Evolutionary conservation across 2,113 vertebrate genomes (phyloP).

Genomic region (Myxocyprinus asiaticus): DNA sequence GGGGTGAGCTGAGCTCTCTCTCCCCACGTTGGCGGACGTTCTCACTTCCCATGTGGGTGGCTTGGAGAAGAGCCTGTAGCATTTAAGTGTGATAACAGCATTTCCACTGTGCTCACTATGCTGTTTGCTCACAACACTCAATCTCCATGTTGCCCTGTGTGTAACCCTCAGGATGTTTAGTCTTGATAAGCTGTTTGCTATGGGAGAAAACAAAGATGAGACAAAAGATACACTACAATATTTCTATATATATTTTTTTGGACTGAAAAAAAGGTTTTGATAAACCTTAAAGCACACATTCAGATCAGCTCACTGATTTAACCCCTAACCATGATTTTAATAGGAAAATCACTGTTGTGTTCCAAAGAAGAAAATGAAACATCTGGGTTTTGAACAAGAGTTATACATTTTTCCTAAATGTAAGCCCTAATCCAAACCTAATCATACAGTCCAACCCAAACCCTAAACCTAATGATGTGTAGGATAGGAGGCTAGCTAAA

Average conservation of each 20-base stretch:
- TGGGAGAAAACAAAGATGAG: slow-evolving; percentile 7
- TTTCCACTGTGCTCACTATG: neutral
- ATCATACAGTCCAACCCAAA: too few relatives aligned
- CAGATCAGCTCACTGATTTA: neutral
- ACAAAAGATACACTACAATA: slow-evolving; percentile 27
- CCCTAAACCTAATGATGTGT: too few relatives aligned
- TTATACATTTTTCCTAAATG: too few relatives aligned
- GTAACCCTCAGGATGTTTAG: slow-evolving; percentile 31
- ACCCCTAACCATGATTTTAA: too few relatives aligned
- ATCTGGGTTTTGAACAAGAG: too few relatives aligned
- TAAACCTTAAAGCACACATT: too few relatives aligned
- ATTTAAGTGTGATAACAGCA: slow-evolving; percentile 34
- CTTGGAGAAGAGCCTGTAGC: slow-evolving; percentile 41
- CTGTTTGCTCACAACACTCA: slow-evolving; percentile 33
- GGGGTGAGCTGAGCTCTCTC: neutral
- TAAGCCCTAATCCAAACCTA: too few relatives aligned
- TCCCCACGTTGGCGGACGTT: slow-evolving; percentile 35
- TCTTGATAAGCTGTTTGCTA: slow-evolving; percentile 16
- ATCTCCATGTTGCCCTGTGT: slow-evolving; percentile 24
- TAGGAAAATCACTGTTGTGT: too few relatives aligned
- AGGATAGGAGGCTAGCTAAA: too few relatives aligned
- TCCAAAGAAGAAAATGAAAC: too few relatives aligned
- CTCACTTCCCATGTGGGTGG: slow-evolving; percentile 39
- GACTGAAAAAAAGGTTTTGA: too few relatives aligned
- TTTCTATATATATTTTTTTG: too few relatives aligned